Evolutionary conservation across 2,888 invertebrate species (phyloP), one percentile per base, ranked within the genome.

Genomic region (Erpobdella octoculata): DNA sequence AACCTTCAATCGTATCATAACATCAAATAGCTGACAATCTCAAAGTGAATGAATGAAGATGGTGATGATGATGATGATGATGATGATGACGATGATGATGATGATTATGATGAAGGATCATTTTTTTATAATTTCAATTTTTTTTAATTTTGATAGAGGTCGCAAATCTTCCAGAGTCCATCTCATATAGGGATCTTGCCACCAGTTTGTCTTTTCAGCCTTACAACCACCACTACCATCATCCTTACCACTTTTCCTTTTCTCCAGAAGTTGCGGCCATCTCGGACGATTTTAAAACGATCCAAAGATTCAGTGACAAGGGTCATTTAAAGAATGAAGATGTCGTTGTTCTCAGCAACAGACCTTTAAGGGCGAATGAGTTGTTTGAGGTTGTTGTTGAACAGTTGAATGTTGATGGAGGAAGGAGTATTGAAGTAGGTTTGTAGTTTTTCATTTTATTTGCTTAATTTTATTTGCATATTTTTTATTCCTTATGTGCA

Each of bases 351-450:
- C 91, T 94, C 81, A 92, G 92, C 73, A 92, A 90, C 81, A 86
- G 94, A 70, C 91, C 93, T 0, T 84, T 95, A 65, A 86, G 90
- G 28, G 91, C 93, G 79, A 91, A 91, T 64, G 94, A 95, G 83
- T 87, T 95, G 83, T 95, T 95, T 82, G 93, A 95, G 83, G 89
- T 95, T 33, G 86, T 89, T 65, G 88, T 95, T 65, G 93, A 94
- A 81, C 90, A 89, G 79, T 90, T 93, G 88, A 91, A 93, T 21
- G 92, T 91, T 77, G 88, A 92, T 75, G 94, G 93, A 94, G 91
- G 91, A 15, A 93, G 94, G 5, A 91, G 92, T 74, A 89, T 94
- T 70, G 93, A 93, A 86, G 90, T 93, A 88, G 92, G 92, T 33
- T 90, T 92, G n/a, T 75, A 25, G 4, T 18, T 35, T 69, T 31